These are phyloP conservation scores for Siniperca scherzeri DNA, from an alignment of 2,797 vertebrate genomes.

Conservation along the genomic window DNA sequence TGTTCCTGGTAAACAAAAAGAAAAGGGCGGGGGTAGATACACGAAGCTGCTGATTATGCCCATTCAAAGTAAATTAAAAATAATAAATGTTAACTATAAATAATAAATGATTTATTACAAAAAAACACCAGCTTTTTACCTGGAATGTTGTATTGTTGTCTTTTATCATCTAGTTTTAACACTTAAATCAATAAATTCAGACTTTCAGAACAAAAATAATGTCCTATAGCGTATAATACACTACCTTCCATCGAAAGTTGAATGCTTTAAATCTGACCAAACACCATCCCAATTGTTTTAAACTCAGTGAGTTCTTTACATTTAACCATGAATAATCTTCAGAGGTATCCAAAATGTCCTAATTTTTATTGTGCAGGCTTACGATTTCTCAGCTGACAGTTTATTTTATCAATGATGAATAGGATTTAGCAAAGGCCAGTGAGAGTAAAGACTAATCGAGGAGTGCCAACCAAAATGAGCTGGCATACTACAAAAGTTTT, in stretches of 20 bases:
- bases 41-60: not conserved
- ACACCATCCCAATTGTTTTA: not conserved
- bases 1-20: not conserved
- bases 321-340: slow-evolving; percentile 29
- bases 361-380: slow-evolving; percentile 33
- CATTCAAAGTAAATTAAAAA: not conserved
- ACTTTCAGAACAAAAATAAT: not conserved
- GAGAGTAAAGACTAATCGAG: slow-evolving; percentile 64
- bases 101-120: not conserved
- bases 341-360: slow-evolving; percentile 33
- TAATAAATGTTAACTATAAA: not conserved
- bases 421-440: slow-evolving; percentile 59
- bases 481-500: slow-evolving; percentile 63
- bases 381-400: slow-evolving; percentile 48
- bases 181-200: slow-evolving; percentile 2
- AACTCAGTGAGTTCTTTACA: not conserved
- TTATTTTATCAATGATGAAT: slow-evolving; percentile 70
- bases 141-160: not conserved
- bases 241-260: not conserved
- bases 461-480: slow-evolving; percentile 62
- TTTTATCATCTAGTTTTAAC: not conserved
- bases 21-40: not conserved
- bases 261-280: slow-evolving; percentile 3
- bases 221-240: not conserved
- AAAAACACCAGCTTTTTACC: not conserved